Evolutionary conservation across 2,113 vertebrate genomes (phyloP), one percentile per base, ranked within the genome.

Genomic region (Rhabdomys dilectus): DNA sequence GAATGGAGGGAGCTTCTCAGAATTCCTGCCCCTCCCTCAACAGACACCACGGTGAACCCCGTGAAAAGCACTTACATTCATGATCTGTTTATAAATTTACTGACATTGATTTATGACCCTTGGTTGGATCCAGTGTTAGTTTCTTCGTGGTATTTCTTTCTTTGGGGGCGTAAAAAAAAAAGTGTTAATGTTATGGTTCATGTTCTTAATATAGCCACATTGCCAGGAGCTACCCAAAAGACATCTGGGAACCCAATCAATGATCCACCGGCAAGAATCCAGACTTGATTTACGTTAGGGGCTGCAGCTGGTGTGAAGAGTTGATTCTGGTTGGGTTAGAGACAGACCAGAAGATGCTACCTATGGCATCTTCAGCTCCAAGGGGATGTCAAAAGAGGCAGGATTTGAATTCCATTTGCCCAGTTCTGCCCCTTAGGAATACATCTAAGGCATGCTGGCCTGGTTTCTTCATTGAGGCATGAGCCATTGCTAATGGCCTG

Each of bases 11-110:
- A 7, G 87, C 88, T 93, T 97, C 97, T 97, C 93, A 81, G 95
- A 58, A 64, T 70, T 70, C 91, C 96, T 58, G 53, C 64, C 95
- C 94, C 95, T 92, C 85, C 94, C 95, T 94, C 94, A 82, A 88
- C 89, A 80, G 93, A 98, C 98, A 97, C 98, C 97, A 97, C 98
- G 98, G 98, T 98, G 98, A 98, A 98, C 98, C 98, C 97, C 98
- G 97, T 97, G 98, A 98, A 98, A 99, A 97, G 98, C 98, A 99
- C 98, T 99, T 98, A 98, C 97, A 97, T 98, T 98, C 98, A 98
- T 62, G 98, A 98, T 98, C 98, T 98, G 98, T 98, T 98, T 98
- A 98, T 99, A 98, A 98, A 98, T 98, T 98, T 98, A 97, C 97
- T 93, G 98, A 99, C 98, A 53, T 96, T 98, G 98, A 99, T 99